Conservation (phyloP, 2,797 vertebrate species). For the Sandelia bainsii region DNA sequence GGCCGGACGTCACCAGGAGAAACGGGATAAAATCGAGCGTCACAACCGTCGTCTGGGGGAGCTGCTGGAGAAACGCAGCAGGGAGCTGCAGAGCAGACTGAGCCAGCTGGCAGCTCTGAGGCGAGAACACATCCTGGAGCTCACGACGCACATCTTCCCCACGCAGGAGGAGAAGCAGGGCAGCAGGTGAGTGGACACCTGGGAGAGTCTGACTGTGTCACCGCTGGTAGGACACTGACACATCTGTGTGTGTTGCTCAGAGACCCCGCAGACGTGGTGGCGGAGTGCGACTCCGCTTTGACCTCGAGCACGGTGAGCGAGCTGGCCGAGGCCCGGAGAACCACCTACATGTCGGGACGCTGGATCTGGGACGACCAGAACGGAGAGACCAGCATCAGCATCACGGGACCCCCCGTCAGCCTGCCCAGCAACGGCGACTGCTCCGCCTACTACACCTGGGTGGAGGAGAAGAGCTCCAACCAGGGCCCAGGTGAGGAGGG, state of each 20-base stretch:
- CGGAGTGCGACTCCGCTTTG: conserved; percentile 90
- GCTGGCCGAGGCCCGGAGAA: conserved; percentile 93
- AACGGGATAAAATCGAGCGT: conserved; percentile 94
- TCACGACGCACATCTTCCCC: conserved; percentile 92
- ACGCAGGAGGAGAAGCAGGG: conserved; percentile 93
- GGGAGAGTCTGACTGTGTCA: too few relatives aligned
- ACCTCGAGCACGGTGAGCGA: conserved; percentile 97
- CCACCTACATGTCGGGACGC: conserved; percentile 95
- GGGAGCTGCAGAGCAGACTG: conserved; percentile 86
- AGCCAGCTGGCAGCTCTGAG: conserved; percentile 87
- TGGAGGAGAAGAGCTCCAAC: conserved; percentile 94
- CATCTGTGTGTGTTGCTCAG: conserved; percentile 69
- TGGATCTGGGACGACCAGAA: conserved; percentile 99
- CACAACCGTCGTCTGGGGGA: conserved; percentile 92
- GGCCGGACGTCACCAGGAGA: conserved; percentile 93
- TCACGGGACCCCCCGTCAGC: conserved; percentile 91
- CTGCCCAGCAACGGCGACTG: conserved; percentile 97
- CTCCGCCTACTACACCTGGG: conserved; percentile 95
- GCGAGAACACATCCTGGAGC: conserved; percentile 89
- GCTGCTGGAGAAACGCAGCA: conserved; percentile 87
- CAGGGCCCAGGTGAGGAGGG: conserved; percentile 90
- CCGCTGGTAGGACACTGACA: too few relatives aligned
- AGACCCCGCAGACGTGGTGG: conserved; percentile 89
- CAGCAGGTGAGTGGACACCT: conserved; percentile 83
- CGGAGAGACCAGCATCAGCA: conserved; percentile 96